phyloP scores from a whole-genome alignment of 2,797 vertebrate genomes.

The Odontamblyopus lacepedii region DNA sequence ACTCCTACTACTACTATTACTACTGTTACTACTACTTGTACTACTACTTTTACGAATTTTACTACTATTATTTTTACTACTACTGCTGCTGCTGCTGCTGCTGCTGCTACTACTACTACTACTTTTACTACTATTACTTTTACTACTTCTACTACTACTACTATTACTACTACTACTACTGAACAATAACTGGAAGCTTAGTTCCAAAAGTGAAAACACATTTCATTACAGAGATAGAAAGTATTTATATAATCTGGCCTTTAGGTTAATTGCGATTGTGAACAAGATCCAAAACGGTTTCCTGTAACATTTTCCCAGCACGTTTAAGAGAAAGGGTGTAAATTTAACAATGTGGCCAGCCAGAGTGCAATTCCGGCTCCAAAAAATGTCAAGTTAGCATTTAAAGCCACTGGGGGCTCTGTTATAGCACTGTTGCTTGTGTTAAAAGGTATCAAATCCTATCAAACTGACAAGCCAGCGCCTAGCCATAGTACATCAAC shows the following conservation, averaged over 20 bases:
- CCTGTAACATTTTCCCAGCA: conserved; percentile 5
- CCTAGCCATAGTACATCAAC: conserved; percentile 62
- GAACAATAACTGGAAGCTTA: too few relatives aligned
- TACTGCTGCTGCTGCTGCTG: too few relatives aligned
- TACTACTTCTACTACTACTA: too few relatives aligned
- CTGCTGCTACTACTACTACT: too few relatives aligned
- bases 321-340: conserved; percentile 10
- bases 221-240: background rate
- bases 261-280: conserved; percentile 8
- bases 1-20: too few relatives aligned
- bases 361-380: conserved; percentile 46
- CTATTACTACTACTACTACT: background rate
- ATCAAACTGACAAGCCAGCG: conserved; percentile 70
- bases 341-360: conserved; percentile 22
- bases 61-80: too few relatives aligned
- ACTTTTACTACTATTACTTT: too few relatives aligned
- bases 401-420: conserved; percentile 58
- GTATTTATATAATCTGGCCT: background rate
- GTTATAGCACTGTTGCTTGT: conserved; percentile 62
- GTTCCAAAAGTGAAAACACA: background rate
- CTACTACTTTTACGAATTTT: too few relatives aligned
- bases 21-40: too few relatives aligned
- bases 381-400: conserved; percentile 71
- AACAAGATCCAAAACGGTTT: conserved; percentile 18
- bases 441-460: conserved; percentile 68